Evolutionary conservation across 1,140 invertebrate species (phyloP), one percentile per base, ranked within the genome.

Genomic region (Rhopalosiphum maidis): DNA sequence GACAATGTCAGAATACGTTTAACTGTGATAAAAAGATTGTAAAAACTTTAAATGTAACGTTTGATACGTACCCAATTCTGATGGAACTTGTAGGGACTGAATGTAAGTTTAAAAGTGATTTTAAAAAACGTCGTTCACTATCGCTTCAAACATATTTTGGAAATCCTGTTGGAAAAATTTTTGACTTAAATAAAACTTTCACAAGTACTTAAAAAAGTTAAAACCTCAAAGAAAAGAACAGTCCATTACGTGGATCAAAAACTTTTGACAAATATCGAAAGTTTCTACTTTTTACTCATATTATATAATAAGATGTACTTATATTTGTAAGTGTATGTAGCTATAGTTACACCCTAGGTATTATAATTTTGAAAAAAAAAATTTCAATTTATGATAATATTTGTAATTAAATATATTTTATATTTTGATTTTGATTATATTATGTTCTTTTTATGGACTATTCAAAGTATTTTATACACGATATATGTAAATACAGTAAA

Each of bases 141-240:
- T 48, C 18, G 18, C 25, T 46, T 87, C 30, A n/a, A 48, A 87
- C 43, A 41, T 87, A 48, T 86, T 86, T 86, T 83, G n/a, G 85
- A 86, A 86, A 86, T 43, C 23, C 41, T 15, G 85, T 30, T 25
- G 83, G 22, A 46, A 48, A 87, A 87, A 87, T n/a, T 21, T 21
- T 22, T 25, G 25, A 30, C 43, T 87, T 21, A 46, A 46, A 48
- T 43, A 43, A 87, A 87, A 87, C 85, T 87, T 87, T 87, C 30
- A 48, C 18, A 25, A 87, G 85, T 41, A 87, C 43, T 87, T 87
- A 46, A 87, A 87, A 87, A 87, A 46, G 25, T 87, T 87, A 87
- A 48, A 43, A 46, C 85, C 43, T 48, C 30, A 87, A 87, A 87
- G 22, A 41, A 48, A n/a, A 77, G 30, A 77, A n/a, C 60, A 77